Percentiles rank a stretch among this genome's conserved stretches.
Conservation (phyloP, 2,888 invertebrate species). For the Lamellibrachia columna region DNA sequence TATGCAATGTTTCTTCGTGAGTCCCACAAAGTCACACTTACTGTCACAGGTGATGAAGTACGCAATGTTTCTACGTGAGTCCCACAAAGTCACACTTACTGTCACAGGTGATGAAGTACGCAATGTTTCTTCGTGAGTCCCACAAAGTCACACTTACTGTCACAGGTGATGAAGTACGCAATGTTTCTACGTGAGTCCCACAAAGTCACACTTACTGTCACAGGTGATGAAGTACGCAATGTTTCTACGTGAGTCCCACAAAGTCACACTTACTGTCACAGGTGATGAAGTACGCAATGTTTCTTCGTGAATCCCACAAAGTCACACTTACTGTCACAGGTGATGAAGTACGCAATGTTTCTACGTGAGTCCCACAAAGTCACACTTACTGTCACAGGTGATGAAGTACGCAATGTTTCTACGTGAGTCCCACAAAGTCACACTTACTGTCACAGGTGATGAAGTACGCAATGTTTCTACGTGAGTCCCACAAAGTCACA, state of each 20-base stretch:
- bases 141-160: neutral
- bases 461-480: neutral
- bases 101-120: too few relatives aligned
- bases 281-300: constrained; percentile 52
- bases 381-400: constrained; percentile 42
- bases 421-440: too few relatives aligned
- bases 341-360: neutral
- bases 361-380: neutral
- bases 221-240: neutral
- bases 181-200: constrained; percentile 27
- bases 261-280: constrained; percentile 35
- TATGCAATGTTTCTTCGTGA: neutral
- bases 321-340: too few relatives aligned
- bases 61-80: constrained; percentile 38
- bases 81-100: too few relatives aligned
- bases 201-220: too few relatives aligned
- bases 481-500: too few relatives aligned
- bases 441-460: too few relatives aligned
- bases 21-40: neutral
- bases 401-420: constrained; percentile 52
- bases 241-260: neutral
- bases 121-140: neutral
- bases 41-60: constrained; percentile 52
- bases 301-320: too few relatives aligned
- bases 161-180: constrained; percentile 53